Evolutionary conservation across 35 echinoderm and acorn worm genomes (phyloP).

Genomic region (Heliocidaris erythrogramma): DNA sequence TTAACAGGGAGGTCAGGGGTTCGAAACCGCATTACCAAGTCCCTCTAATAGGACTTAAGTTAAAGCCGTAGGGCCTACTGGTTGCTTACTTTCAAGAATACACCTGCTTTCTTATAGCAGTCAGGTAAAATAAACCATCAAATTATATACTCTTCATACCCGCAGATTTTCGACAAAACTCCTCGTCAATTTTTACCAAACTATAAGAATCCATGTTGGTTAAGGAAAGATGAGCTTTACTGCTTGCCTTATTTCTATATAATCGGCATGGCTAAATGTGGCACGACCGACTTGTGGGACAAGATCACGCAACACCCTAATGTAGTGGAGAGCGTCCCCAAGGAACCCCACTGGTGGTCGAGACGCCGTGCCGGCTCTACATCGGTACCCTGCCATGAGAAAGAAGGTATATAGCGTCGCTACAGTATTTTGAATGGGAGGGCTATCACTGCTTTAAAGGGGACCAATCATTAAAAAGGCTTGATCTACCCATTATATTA

Average conservation of each 20-base stretch:
- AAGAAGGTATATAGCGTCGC: not conserved
- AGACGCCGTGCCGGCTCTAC: conserved; percentile 46
- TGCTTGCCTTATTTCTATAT: conserved; percentile 42
- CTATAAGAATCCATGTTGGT: conserved; percentile 65
- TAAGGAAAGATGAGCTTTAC: not conserved
- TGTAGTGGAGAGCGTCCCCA: conserved; percentile 45
- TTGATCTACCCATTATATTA: no score
- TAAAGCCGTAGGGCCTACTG: no score
- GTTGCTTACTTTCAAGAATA: no score
- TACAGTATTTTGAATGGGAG: no score
- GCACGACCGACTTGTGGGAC: conserved; percentile 69
- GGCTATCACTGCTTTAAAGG: no score
- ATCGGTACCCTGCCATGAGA: not conserved
- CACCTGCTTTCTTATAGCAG: no score
- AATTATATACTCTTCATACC: no score
- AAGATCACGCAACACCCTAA: conserved; percentile 56
- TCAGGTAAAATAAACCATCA: no score
- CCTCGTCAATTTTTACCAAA: not conserved
- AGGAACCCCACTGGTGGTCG: conserved; percentile 75
- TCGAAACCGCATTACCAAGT: no score
- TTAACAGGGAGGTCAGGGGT: no score
- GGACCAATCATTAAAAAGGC: no score
- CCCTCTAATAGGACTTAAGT: no score
- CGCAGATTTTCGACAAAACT: not conserved
- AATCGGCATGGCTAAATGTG: conserved; percentile 55